phyloP scores from a whole-genome alignment of 2,797 vertebrate genomes.

The Ceryle rudis region DNA sequence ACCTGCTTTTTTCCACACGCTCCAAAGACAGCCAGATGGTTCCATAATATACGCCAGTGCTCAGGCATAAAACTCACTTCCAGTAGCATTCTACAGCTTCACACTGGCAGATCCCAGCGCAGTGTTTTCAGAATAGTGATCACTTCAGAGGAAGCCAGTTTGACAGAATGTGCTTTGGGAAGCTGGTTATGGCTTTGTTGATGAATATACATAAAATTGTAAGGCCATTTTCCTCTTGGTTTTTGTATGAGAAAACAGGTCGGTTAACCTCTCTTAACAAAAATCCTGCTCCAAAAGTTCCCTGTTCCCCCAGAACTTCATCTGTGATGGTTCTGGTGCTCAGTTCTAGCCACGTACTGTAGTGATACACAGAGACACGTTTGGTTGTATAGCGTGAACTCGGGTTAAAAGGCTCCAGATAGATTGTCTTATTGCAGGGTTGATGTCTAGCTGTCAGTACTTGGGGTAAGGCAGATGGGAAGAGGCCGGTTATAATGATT shows the following conservation, averaged over 20 bases:
- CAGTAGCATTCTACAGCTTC: not conserved
- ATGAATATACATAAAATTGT: not conserved
- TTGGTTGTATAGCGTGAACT: not conserved
- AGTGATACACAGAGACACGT: rapidly evolving
- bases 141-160: not conserved
- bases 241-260: not conserved
- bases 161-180: not conserved
- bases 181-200: not conserved
- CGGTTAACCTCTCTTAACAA: not conserved
- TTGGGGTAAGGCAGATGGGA: not conserved
- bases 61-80: not conserved
- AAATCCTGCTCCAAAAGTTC: not conserved
- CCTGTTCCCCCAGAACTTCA: rapidly evolving
- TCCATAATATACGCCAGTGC: not conserved
- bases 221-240: not conserved
- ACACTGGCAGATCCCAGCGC: not conserved
- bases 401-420: not conserved
- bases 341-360: not conserved
- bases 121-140: not conserved
- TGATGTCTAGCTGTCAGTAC: not conserved
- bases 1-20: not conserved
- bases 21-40: not conserved
- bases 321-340: not conserved
- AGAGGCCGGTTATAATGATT: not conserved
- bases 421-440: not conserved